A percentile compares a stretch with the other conserved stretches of the same genome.
These are phyloP conservation scores for Platerodrilus igneus DNA, from an alignment of 2,888 invertebrate species.

Conservation along the genomic window DNA sequence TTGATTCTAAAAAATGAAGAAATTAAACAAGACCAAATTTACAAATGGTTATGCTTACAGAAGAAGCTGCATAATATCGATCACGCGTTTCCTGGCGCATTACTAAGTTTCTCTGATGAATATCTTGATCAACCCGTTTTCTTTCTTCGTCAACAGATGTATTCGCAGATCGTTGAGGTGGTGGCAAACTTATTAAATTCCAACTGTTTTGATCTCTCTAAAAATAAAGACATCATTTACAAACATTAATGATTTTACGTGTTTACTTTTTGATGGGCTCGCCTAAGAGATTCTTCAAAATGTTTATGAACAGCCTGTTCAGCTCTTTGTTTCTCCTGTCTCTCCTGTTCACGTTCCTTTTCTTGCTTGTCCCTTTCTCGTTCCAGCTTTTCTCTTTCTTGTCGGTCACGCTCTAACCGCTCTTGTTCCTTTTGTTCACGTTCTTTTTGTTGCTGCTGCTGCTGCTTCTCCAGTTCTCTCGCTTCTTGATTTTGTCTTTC, in stretches of 20 bases:
- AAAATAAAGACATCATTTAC: constrained; percentile 4
- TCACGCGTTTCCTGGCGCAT: constrained; percentile 40
- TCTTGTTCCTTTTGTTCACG: constrained; percentile 51
- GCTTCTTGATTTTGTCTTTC: constrained; percentile 62
- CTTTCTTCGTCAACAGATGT: constrained; percentile 44
- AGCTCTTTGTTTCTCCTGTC: constrained; percentile 56
- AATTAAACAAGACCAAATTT: neutral
- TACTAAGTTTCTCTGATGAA: constrained; percentile 43
- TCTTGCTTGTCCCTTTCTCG: constrained; percentile 50
- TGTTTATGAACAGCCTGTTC: constrained; percentile 78
- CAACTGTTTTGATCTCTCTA: constrained; percentile 29
- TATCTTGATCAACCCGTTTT: constrained; percentile 43
- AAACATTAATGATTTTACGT: too few species aligned
- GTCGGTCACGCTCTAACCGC: constrained; percentile 49
- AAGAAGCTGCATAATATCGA: constrained; percentile 36
- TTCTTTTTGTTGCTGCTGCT: constrained; percentile 53
- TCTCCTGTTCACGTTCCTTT: constrained; percentile 52
- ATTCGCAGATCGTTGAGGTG: constrained; percentile 33
- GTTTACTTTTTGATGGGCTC: constrained; percentile 76
- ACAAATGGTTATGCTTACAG: constrained; percentile 12
- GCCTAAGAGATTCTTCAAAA: constrained; percentile 81
- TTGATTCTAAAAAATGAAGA: constrained; percentile 32
- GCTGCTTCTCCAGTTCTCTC: constrained; percentile 59
- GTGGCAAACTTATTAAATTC: constrained; percentile 40
- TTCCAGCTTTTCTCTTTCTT: constrained; percentile 52